Evolutionary conservation across 2,797 vertebrate genomes (phyloP).

Genomic region (Rhabdomys pumilio): DNA sequence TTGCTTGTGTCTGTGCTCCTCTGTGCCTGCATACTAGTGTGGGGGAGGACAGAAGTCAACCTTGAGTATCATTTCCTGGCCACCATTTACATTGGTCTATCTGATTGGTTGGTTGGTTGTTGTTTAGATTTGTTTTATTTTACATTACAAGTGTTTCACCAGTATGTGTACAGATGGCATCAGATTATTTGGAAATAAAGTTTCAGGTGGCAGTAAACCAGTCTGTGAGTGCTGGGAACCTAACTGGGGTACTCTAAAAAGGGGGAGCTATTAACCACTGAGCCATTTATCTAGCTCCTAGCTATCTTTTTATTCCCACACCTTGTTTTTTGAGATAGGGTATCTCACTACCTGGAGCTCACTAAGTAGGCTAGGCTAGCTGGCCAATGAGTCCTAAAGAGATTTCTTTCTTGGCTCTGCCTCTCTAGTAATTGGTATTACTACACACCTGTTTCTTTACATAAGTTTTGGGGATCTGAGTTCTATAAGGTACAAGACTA

Average conservation of each 20-base stretch:
- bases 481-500: constrained; percentile 5
- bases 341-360: background rate
- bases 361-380: background rate
- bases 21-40: background rate
- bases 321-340: background rate
- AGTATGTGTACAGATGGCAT: background rate
- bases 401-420: background rate
- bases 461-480: too few species aligned
- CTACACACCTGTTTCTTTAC: background rate
- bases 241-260: background rate
- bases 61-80: background rate
- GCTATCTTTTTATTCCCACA: background rate
- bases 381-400: too few species aligned
- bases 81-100: background rate
- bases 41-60: background rate
- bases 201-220: background rate
- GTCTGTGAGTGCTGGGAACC: background rate
- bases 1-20: too few species aligned
- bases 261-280: background rate
- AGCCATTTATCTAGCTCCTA: background rate
- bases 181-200: background rate
- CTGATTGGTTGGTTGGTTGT: background rate
- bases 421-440: background rate
- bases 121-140: background rate
- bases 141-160: background rate